Evolutionary conservation across 2,113 vertebrate species (phyloP).

Genomic region (Forbesichthys papilliferus): DNA sequence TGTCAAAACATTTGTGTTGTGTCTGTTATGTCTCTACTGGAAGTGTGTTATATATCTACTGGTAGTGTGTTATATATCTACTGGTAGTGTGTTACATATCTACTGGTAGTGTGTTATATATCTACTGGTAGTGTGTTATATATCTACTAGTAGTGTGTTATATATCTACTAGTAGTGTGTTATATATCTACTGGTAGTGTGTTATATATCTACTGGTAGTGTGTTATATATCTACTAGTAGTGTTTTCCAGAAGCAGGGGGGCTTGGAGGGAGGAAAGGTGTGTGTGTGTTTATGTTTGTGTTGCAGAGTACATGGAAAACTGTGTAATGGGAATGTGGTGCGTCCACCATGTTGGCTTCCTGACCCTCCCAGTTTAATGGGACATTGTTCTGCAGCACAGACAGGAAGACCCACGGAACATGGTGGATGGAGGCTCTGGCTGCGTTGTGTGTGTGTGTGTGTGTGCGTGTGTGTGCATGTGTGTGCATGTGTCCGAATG

Average conservation of each 20-base stretch:
- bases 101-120: no score
- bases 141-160: no score
- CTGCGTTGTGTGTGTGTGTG: conserved; percentile 8
- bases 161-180: no score
- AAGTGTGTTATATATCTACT: no score
- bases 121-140: no score
- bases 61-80: no score
- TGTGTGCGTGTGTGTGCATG: conserved; percentile 9
- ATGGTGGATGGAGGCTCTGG: conserved; percentile 36
- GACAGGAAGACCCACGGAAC: conserved; percentile 74
- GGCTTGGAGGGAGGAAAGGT: background rate
- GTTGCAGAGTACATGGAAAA: conserved; percentile 60
- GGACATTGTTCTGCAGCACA: conserved; percentile 74
- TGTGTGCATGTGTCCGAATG: background rate
- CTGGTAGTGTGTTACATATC: no score
- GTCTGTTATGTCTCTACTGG: no score
- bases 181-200: no score
- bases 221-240: no score
- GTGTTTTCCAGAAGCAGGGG: background rate
- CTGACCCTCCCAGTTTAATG: conserved; percentile 73
- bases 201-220: no score
- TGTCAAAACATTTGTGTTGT: no score
- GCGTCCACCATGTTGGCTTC: conserved; percentile 69
- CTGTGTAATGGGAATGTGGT: conserved; percentile 63
- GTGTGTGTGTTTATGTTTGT: conserved; percentile 12